These are phyloP conservation scores for Deroplatys truncata DNA, from an alignment of 2,888 invertebrate species.

Conservation along the genomic window DNA sequence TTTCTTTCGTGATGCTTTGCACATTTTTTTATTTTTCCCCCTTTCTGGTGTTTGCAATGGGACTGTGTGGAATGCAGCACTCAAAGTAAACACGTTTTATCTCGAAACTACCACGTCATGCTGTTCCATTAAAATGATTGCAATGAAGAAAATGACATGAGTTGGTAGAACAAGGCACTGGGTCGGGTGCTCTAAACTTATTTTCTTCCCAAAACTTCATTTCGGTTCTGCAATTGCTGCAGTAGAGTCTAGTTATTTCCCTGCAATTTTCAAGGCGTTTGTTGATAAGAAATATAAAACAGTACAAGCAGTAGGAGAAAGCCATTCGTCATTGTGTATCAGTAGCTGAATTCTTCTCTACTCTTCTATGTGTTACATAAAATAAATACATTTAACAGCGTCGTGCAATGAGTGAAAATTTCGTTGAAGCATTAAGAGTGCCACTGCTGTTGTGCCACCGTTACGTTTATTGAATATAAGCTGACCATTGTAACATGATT, in stretches of 20 bases:
- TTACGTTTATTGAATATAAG: no score
- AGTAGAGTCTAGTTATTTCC: background rate
- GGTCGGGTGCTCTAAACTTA: background rate
- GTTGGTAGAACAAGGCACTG: background rate
- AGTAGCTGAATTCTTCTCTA: background rate
- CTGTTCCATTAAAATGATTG: background rate
- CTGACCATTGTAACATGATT: no score
- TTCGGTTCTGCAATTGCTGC: background rate
- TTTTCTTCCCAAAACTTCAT: background rate
- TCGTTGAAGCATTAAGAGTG: no score
- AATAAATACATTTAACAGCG: no score
- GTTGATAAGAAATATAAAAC: background rate
- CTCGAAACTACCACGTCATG: background rate
- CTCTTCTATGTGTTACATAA: no score
- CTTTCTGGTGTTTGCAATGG: background rate
- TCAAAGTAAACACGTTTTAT: background rate
- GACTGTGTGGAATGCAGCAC: background rate
- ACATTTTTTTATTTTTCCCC: background rate
- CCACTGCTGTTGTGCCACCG: no score
- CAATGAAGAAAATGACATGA: background rate
- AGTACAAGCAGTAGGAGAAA: background rate
- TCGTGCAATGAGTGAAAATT: no score
- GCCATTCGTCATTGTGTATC: background rate
- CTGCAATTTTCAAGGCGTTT: background rate
- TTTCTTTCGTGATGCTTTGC: background rate